Conservation (phyloP, 2,888 invertebrate species). For the Chloroclystis v-ata region DNA sequence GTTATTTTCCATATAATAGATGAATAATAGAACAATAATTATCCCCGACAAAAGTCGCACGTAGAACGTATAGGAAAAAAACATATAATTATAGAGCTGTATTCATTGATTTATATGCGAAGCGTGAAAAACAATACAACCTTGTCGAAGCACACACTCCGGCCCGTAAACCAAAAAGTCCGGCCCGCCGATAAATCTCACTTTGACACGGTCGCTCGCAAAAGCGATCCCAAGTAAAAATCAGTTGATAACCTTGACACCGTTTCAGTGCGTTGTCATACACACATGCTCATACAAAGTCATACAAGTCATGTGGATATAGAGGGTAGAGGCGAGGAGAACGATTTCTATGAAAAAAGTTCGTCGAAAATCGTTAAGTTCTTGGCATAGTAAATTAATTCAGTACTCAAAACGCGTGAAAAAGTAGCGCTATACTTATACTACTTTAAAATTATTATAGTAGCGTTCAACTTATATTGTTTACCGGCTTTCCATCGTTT, state of each 20-base stretch:
- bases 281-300: conserved; percentile 22
- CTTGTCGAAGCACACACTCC: conserved; percentile 17
- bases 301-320: conserved; percentile 9
- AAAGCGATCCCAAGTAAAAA: conserved; percentile 50
- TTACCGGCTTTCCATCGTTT: too few species aligned
- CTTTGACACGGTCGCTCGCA: conserved; percentile 23
- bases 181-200: conserved; percentile 2
- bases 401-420: too few species aligned
- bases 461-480: too few species aligned
- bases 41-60: not conserved
- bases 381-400: too few species aligned
- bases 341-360: too few species aligned
- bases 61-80: too few species aligned
- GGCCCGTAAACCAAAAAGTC: not conserved
- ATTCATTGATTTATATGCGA: conserved; percentile 26
- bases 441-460: too few species aligned
- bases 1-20: too few species aligned
- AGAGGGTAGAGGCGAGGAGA: too few species aligned
- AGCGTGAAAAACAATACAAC: conserved; percentile 17
- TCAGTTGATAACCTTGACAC: conserved; percentile 68
- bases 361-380: too few species aligned
- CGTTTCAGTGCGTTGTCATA: conserved; percentile 56
- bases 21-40: too few species aligned
- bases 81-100: conserved; percentile 18
- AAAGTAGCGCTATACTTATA: too few species aligned